Percentiles rank a stretch among this genome's conserved stretches.
Conservation (phyloP, 2,888 invertebrate genomes). For the Melikaiella ostensackeni region DNA sequence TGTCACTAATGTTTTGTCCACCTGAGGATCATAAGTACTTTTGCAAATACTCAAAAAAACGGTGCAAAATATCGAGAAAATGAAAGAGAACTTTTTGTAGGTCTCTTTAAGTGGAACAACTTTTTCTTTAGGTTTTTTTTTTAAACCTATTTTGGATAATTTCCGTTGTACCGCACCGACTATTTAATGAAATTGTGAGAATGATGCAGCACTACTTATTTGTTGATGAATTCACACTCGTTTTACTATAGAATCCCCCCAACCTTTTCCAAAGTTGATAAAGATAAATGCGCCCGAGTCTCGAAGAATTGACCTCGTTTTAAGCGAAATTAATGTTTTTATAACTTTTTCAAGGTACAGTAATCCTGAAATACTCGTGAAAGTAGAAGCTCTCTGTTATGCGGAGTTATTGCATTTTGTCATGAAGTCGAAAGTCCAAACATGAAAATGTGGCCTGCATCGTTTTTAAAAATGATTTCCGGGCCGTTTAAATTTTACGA, state of each 20-base stretch:
- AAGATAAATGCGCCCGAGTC: constrained; percentile 4
- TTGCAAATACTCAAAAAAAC: too few relatives aligned
- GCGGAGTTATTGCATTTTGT: not conserved
- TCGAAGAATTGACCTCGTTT: constrained; percentile 21
- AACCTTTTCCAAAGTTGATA: not conserved
- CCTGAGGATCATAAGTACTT: too few relatives aligned
- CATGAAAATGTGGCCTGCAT: not conserved
- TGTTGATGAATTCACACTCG: not conserved
- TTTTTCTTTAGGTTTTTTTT: too few relatives aligned
- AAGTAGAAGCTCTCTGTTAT: not conserved
- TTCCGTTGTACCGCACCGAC: not conserved
- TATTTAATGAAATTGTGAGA: not conserved
- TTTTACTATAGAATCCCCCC: not conserved
- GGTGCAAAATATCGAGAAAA: too few relatives aligned
- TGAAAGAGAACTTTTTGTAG: too few relatives aligned
- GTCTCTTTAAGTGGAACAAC: too few relatives aligned
- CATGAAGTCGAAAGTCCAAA: not conserved
- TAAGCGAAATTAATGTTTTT: constrained; percentile 25
- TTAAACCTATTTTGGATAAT: too few relatives aligned
- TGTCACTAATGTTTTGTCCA: too few relatives aligned
- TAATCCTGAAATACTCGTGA: constrained; percentile 1
- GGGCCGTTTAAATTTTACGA: too few relatives aligned
- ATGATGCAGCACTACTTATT: not conserved
- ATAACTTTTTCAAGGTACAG: not conserved
- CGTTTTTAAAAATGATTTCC: too few relatives aligned